Evolutionary conservation across 1,140 invertebrate species (phyloP), one percentile per base, ranked within the genome.

Genomic region (Diorhabda sublineata): DNA sequence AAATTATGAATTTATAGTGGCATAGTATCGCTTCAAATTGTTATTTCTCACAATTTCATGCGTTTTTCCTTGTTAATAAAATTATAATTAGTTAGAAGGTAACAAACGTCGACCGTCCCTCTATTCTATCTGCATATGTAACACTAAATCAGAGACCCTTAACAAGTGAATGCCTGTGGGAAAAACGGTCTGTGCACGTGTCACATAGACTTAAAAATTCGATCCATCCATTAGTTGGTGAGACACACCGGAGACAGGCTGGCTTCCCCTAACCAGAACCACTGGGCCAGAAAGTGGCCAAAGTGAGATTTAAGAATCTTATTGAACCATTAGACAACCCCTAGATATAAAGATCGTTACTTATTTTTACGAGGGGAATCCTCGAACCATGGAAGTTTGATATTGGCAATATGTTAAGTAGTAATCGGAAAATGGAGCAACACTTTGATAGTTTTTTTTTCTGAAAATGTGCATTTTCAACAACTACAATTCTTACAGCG

Each of bases 241-340:
- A 72, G 67, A 71, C 67, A 58, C 52, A 44, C 63, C 63, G 63
- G 63, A 64, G 63, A 64, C 63, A 64, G 42, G 66, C 45, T 63
- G 58, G 41, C 66, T 63, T 60, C 63, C 65, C 56, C 68, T 64
- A 72, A 67, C 67, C 68, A 66, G 63, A 66, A 58, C 52, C 67
- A 69, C 45, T 60, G 71, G 67, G 65, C 67, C 67, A 66, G 69
- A 74, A 76, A 76, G 75, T 76, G 73, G 67, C 72, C 71, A 76
- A 73, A 76, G 72, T 76, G 71, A 71, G 75, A 76, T 76, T 75
- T 76, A 73, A 76, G 73, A 75, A 68, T 76, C 74, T 76, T 73
- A 74, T 75, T 75, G 74, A 75, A 73, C 70, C 68, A 71, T 67
- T 72, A 73, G 71, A 74, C 66, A 69, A 69, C 65, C 71, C 44